Evolutionary conservation across 1,140 invertebrate genomes (phyloP), one percentile per base, ranked within the genome.

Genomic region (Wasmannia auropunctata): DNA sequence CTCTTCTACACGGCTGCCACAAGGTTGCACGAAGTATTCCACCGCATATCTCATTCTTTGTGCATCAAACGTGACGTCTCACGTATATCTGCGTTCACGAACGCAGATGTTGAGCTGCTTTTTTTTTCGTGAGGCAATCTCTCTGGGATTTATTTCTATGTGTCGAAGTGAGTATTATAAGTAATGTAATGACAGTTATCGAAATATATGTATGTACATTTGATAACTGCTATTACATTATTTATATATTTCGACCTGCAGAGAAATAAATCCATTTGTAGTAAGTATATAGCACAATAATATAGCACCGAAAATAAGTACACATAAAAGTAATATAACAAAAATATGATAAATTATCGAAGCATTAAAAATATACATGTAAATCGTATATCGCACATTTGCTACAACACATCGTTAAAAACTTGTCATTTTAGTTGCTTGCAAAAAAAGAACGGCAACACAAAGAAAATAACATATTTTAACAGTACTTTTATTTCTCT

Each of bases 41-140:
- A 31, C 3, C n/a, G n/a, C 31, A 37, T 54, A 80, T 80, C 14
- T 80, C 46, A 69, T 69, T 69, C 46, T 56, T 34, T 34, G 62
- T 40, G 19, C 63, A 54, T 80, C 76, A 67, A 80, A 67, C n/a
- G 46, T 43, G 60, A 79, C 28, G 62, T 80, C 62, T 80, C 63
- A n/a, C 62, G 46, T 69, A 54, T 56, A 80, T 80, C 31, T 37
- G 43, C 76, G 46, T 51, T 28, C 34, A 54, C n/a, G 28, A 63
- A 63, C 8, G 7, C n/a, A 46, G 10, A 46, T 51, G 56, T 46
- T 25, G 43, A 34, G 16, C 16, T 34, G 34, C 28, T 51, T 51
- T 69, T 56, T 80, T 8, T 54, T 69, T 54, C 63, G 16, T 28
- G n/a, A 56, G n/a, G n/a, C 19, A 40, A 67, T 40, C 28, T 43